Evolutionary conservation across 2,113 vertebrate species (phyloP).

Genomic region (Podilymbus podiceps): DNA sequence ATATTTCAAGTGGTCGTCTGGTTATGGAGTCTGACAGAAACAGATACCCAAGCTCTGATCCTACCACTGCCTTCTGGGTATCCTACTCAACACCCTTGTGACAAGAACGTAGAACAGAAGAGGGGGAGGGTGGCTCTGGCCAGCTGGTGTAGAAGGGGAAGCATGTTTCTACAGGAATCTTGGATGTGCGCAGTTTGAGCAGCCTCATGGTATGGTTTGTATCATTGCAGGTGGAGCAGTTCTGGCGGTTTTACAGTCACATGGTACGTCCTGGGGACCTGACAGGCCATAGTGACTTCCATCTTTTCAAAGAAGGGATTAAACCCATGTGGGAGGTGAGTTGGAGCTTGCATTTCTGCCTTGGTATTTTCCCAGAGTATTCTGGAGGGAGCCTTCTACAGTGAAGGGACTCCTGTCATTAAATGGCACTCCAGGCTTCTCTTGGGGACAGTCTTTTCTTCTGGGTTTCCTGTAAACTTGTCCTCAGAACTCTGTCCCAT

Average conservation of each 20-base stretch:
- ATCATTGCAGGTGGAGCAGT: constrained; percentile 80
- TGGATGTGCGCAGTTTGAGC: not conserved
- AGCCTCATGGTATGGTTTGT: not conserved
- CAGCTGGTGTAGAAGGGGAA: not conserved
- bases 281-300: constrained; percentile 85
- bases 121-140: not conserved
- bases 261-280: constrained; percentile 86
- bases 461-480: not conserved
- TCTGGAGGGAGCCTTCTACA: not conserved
- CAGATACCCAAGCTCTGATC: not conserved
- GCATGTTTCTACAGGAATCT: not conserved
- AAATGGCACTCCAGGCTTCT: not conserved
- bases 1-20: not conserved
- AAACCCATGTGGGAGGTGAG: constrained; percentile 88
- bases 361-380: not conserved
- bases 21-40: not conserved
- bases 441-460: not conserved
- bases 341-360: not conserved
- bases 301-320: constrained; percentile 86
- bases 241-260: constrained; percentile 87
- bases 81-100: not conserved
- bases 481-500: not conserved
- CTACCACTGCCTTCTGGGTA: not conserved
- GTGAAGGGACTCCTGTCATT: not conserved
- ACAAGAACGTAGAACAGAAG: not conserved